Conservation (phyloP, 2,888 invertebrate genomes). For the Ophraella communa region DNA sequence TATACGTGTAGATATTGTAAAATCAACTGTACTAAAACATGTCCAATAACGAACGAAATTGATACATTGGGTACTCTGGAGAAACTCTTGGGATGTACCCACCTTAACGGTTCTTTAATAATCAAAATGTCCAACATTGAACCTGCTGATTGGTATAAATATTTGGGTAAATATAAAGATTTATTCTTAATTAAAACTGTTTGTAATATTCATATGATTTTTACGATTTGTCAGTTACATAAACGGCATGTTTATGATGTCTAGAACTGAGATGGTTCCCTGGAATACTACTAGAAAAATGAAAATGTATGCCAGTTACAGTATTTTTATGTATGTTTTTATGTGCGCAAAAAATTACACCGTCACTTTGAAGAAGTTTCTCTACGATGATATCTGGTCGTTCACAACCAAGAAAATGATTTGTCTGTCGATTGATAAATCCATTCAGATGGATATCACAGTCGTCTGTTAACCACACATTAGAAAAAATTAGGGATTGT, state of each 20-base stretch:
- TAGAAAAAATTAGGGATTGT: too few species aligned
- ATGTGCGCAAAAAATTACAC: too few species aligned
- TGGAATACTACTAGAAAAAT: conserved; percentile 64
- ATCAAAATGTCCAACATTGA: conserved; percentile 57
- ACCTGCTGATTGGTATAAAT: conserved; percentile 11
- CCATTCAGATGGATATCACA: too few species aligned
- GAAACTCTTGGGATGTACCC: conserved; percentile 72
- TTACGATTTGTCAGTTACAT: conserved; percentile 61
- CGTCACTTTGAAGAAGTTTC: too few species aligned
- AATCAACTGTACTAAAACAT: conserved; percentile 60
- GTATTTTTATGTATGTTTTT: conserved; percentile 73
- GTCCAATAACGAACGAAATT: conserved; percentile 63
- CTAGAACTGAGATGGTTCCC: conserved; percentile 73
- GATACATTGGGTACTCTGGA: conserved; percentile 72
- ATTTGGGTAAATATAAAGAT: conserved; percentile 59
- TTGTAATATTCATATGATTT: background rate
- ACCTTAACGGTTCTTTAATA: conserved; percentile 77
- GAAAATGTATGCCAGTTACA: conserved; percentile 55
- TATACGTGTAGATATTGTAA: conserved; percentile 52
- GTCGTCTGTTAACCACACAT: too few species aligned
- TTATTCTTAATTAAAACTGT: background rate
- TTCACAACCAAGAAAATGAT: too few species aligned
- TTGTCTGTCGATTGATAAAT: too few species aligned
- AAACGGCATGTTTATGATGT: conserved; percentile 74
- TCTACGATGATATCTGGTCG: too few species aligned